Conservation (phyloP, 2,888 invertebrate species). For the Andrena flavipes region DNA sequence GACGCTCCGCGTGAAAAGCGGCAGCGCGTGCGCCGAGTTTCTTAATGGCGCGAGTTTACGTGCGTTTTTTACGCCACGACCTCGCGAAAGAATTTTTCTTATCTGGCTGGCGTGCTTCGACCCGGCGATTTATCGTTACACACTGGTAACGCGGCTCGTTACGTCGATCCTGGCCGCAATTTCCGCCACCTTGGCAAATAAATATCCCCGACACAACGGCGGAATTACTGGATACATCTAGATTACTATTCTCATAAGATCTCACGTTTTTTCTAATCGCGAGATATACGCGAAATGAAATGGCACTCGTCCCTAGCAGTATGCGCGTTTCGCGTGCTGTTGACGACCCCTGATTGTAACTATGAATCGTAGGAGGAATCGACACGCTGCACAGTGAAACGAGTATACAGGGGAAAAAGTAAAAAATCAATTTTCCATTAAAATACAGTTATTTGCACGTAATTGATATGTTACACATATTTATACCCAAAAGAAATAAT, state of each 20-base stretch:
- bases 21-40: conserved; percentile 2
- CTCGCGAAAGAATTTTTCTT: conserved; percentile 46
- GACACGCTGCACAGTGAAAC: too few relatives aligned
- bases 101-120: conserved; percentile 23
- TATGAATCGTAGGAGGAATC: conserved; percentile 33
- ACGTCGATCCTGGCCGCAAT: conserved; percentile 21
- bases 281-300: too few relatives aligned
- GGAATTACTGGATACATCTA: too few relatives aligned
- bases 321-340: conserved; percentile 30
- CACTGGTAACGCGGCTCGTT: conserved; percentile 32
- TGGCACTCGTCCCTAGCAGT: neutral
- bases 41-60: conserved; percentile 34
- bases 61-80: conserved; percentile 7
- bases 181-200: conserved; percentile 50
- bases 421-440: too few relatives aligned
- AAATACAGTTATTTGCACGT: too few relatives aligned
- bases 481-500: too few relatives aligned
- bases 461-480: too few relatives aligned
- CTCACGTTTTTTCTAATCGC: too few relatives aligned
- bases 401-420: too few relatives aligned
- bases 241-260: too few relatives aligned
- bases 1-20: conserved; percentile 11
- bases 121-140: conserved; percentile 46
- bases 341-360: conserved; percentile 32
- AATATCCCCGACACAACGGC: conserved; percentile 28